Evolutionary conservation across 2,888 invertebrate species (phyloP).

Genomic region (Hydriomena furcata): DNA sequence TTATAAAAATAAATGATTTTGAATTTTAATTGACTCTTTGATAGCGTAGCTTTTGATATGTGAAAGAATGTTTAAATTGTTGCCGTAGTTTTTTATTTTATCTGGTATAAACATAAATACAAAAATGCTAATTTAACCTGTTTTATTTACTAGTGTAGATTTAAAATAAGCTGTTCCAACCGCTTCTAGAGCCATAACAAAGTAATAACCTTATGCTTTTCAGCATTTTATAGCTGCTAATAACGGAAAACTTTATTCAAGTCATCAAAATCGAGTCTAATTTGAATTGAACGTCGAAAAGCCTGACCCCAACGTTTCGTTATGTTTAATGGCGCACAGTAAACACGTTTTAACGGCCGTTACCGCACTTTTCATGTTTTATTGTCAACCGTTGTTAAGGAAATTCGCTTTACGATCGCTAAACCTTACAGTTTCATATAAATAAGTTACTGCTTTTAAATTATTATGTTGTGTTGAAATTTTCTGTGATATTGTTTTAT

Average conservation of each 20-base stretch:
- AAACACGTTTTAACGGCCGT: conserved; percentile 76
- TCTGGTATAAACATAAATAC: no score
- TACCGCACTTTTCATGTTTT: conserved; percentile 79
- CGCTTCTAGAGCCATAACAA: no score
- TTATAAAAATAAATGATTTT: no score
- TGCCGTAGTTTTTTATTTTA: no score
- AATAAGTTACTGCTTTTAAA: conserved; percentile 51
- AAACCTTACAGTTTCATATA: conserved; percentile 61
- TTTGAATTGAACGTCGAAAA: conserved; percentile 23
- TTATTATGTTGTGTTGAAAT: conserved; percentile 15
- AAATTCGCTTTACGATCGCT: conserved; percentile 68
- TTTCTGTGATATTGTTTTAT: no score
- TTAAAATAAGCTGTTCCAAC: no score
- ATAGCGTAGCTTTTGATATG: no score
- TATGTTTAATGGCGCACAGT: conserved; percentile 64
- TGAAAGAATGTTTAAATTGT: no score
- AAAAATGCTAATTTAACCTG: no score
- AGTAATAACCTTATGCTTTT: no score
- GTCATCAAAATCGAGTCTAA: conserved; percentile 27
- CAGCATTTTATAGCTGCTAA: conserved; percentile 16
- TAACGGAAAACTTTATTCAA: conserved; percentile 21
- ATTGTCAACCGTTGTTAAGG: conserved; percentile 72
- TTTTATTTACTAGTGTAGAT: no score
- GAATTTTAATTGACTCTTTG: no score
- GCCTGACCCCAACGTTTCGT: conserved; percentile 50